phyloP scores from a whole-genome alignment of 1,140 invertebrate species.

The Fopius arisanus region DNA sequence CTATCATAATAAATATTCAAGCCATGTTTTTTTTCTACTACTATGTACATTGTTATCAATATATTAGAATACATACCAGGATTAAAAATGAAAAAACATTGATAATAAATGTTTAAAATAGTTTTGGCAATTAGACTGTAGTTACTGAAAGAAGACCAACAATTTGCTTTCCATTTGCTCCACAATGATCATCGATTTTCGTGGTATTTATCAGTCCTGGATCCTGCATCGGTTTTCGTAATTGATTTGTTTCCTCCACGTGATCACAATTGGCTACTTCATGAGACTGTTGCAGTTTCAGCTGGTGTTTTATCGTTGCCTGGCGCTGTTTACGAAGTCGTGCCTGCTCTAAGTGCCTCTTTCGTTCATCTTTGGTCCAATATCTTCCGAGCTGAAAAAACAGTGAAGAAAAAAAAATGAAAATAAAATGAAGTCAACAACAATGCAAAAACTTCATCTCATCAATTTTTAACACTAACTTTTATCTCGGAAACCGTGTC shows the following conservation, averaged over 20 bases:
- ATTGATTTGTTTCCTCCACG: constrained; percentile 53
- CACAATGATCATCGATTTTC: constrained; percentile 54
- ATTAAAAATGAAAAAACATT: neutral
- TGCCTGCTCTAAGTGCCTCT: constrained; percentile 76
- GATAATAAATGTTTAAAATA: constrained; percentile 16
- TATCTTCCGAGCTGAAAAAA: constrained; percentile 72
- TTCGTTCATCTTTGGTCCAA: constrained; percentile 83
- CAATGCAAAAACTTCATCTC: neutral
- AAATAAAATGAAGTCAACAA: neutral
- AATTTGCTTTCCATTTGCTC: constrained; percentile 61
- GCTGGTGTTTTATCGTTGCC: constrained; percentile 58
- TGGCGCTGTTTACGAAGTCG: constrained; percentile 71
- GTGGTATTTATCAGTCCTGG: constrained; percentile 61
- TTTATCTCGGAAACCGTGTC: constrained; percentile 84
- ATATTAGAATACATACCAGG: constrained; percentile 1
- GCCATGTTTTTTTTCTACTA: constrained; percentile 14
- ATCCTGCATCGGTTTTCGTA: constrained; percentile 50
- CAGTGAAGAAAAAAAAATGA: constrained; percentile 12
- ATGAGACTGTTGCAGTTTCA: constrained; percentile 47
- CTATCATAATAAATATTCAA: constrained; percentile 8
- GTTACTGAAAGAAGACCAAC: constrained; percentile 66
- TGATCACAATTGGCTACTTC: constrained; percentile 55
- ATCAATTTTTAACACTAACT: constrained; percentile 46
- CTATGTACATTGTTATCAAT: constrained; percentile 12
- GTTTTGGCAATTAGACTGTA: constrained; percentile 58